A percentile compares a stretch with the other conserved stretches of the same genome.
These are phyloP conservation scores for Leptobrachium leishanense DNA, from an alignment of 2,113 vertebrate species.

Conservation along the genomic window DNA sequence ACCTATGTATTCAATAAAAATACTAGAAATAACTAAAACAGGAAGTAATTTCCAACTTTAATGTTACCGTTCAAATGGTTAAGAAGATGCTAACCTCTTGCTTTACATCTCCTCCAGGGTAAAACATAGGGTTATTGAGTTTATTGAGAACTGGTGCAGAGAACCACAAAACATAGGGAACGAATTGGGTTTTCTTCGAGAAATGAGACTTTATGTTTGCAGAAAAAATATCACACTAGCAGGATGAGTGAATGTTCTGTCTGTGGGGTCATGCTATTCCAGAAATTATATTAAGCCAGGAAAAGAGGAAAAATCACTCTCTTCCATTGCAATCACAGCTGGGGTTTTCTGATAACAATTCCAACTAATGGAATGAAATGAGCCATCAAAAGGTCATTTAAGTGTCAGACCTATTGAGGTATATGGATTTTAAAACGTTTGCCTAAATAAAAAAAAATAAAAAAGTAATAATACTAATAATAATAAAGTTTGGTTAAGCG, in stretches of 20 bases:
- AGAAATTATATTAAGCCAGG: constrained; percentile 19
- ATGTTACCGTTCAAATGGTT: too few relatives aligned
- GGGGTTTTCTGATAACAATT: constrained; percentile 27
- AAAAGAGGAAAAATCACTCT: constrained; percentile 10
- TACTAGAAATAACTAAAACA: too few relatives aligned
- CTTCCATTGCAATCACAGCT: constrained; percentile 31
- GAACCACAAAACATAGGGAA: neutral
- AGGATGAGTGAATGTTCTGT: neutral
- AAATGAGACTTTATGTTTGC: constrained; percentile 3
- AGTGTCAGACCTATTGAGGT: neutral
- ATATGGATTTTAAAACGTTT: neutral
- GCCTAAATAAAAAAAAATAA: neutral
- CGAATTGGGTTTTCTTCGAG: neutral
- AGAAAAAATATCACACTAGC: constrained; percentile 17
- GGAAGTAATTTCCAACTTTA: too few relatives aligned
- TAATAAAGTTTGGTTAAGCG: neutral
- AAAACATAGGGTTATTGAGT: too few relatives aligned
- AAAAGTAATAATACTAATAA: too few relatives aligned
- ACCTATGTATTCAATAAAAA: too few relatives aligned
- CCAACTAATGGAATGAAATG: constrained; percentile 9
- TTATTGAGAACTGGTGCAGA: too few relatives aligned
- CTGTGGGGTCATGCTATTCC: constrained; percentile 31
- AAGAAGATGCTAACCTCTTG: too few relatives aligned
- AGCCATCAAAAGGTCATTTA: constrained; percentile 20
- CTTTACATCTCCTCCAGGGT: too few relatives aligned